Base-by-base conservation (phyloP, 2,113 vertebrate genomes). In the Nibea albiflora region DNA sequence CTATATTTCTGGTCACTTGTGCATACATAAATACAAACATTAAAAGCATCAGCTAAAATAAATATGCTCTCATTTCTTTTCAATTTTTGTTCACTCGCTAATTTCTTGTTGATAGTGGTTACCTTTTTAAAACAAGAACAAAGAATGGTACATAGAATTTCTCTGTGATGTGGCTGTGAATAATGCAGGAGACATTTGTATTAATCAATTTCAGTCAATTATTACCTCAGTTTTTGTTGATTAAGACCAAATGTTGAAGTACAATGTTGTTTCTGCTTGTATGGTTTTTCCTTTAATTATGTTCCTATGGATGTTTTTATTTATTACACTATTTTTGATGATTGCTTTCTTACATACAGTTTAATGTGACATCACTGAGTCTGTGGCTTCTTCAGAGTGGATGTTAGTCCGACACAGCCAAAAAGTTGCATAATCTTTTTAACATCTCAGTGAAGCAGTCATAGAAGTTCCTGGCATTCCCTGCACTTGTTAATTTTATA, bases 211-310 rank as follows among this genome's bases (percentile, higher is more conserved):
- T 81, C 47, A 76, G 49, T 71, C 19, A 52, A 1, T 73, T 74
- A 69, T 79, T 39, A 78, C 72, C 79, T 89, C 80, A 80, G 3
- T 81, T 79, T 76, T 80, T 88, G 22, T 73, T 83, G 11, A 81
- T 72, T 46, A 47, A 80, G 90, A 94, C 91, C 93, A 93, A 93
- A 90, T 90, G 66, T 85, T 87, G 71, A 87, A 90, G 26, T 71
- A 50, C 42, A 82, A 54, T 62, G 28, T 67, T 53, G 28, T 65
- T 28, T 70, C 78, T 14, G 12, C 58, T 28, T 83, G 62, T 75
- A 17, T 67, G n/a, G 5, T 24, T 58, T 71, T 20, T 24, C 19
- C 73, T 62, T 64, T 17, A 24, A 54, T 80, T 42, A 14, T 73
- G 24, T 77, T 77, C 16, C 12, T 60, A 49, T 62, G 5, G 8